These are phyloP conservation scores for Andrena fulva DNA, from an alignment of 2,888 invertebrate genomes.

Conservation along the genomic window DNA sequence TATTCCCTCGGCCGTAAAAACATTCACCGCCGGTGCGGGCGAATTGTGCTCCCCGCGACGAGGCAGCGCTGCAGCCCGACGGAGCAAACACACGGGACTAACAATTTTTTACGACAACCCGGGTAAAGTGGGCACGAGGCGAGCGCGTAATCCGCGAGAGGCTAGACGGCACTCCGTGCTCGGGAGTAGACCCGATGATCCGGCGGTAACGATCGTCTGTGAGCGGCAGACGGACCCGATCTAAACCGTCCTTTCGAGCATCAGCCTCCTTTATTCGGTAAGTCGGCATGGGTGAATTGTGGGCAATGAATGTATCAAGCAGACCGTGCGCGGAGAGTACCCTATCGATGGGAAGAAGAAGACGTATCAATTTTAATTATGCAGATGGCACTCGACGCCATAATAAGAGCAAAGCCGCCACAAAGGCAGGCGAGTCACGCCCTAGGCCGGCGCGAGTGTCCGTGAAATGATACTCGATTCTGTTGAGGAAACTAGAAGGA, in stretches of 20 bases:
- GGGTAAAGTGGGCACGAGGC: background rate
- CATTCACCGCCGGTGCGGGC: conserved; percentile 5
- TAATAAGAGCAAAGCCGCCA: background rate
- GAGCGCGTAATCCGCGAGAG: background rate
- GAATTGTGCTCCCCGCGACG: conserved; percentile 10
- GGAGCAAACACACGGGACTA: conserved; percentile 9
- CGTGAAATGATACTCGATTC: background rate
- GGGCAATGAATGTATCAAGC: background rate
- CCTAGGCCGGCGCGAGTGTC: background rate
- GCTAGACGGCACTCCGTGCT: background rate
- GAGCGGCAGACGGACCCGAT: background rate
- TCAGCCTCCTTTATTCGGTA: background rate
- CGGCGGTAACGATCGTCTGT: conserved; percentile 17
- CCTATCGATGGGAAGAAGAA: no score
- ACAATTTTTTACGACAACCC: conserved; percentile 18
- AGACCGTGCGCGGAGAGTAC: no score
- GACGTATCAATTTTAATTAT: background rate
- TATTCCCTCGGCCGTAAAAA: conserved; percentile 27
- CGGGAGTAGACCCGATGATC: background rate
- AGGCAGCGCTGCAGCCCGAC: background rate
- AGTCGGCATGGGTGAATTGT: background rate
- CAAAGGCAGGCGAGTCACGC: background rate
- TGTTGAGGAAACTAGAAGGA: background rate
- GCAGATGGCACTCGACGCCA: background rate
- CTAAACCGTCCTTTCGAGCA: background rate